Conservation (phyloP, 2,113 vertebrate genomes). For the Lepus timidus region DNA sequence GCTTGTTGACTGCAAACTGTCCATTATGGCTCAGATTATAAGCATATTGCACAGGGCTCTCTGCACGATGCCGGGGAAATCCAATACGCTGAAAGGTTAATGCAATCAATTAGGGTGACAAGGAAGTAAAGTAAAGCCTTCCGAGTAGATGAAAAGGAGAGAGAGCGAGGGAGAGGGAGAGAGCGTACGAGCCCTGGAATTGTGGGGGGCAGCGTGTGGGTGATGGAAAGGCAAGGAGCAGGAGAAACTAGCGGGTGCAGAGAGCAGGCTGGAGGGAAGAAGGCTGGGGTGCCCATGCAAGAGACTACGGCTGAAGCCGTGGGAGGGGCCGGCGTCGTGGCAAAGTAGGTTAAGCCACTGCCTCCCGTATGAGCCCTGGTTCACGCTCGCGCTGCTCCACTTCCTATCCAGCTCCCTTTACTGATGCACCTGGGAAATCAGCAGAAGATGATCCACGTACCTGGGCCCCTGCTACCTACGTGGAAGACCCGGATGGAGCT, state of each 20-base stretch:
- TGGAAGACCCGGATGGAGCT: too few relatives aligned
- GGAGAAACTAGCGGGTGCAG: slow-evolving; percentile 45
- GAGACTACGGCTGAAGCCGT: slow-evolving; percentile 74
- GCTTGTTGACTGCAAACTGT: slow-evolving; percentile 98
- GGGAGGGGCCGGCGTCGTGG: too few relatives aligned
- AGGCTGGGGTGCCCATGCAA: not conserved
- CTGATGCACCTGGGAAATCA: too few relatives aligned
- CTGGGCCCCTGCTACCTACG: too few relatives aligned
- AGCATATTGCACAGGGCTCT: slow-evolving; percentile 99
- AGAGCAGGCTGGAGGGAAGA: slow-evolving; percentile 81
- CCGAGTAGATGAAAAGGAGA: slow-evolving; percentile 92
- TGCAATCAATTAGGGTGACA: slow-evolving; percentile 99
- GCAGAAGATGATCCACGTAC: too few relatives aligned
- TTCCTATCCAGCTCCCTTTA: too few relatives aligned
- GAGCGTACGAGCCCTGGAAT: slow-evolving; percentile 34
- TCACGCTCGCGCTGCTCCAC: too few relatives aligned
- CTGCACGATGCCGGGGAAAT: slow-evolving; percentile 99
- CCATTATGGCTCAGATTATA: slow-evolving; percentile 99
- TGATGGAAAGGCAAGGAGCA: slow-evolving; percentile 78
- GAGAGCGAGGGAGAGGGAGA: slow-evolving; percentile 71
- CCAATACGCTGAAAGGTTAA: slow-evolving; percentile 99
- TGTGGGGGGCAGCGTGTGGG: accelerated
- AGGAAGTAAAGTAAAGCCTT: slow-evolving; percentile 99
- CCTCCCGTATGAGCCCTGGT: too few relatives aligned
- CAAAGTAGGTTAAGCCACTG: too few relatives aligned